phyloP scores from a whole-genome alignment of 2,888 invertebrate genomes.

The Drosophila trichaetosa region DNA sequence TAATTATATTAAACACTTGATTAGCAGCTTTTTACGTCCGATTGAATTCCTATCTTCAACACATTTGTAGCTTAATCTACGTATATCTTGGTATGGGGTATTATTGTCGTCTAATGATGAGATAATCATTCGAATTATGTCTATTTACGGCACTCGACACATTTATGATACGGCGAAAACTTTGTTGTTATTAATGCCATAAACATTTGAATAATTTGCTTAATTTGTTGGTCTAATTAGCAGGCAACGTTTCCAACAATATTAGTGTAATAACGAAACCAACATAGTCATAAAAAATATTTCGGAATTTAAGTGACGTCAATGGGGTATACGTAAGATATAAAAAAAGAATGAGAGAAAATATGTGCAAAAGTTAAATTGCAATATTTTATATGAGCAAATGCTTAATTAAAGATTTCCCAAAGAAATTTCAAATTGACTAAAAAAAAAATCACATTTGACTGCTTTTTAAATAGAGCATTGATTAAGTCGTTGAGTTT shows the following conservation, averaged over 20 bases:
- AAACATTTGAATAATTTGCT: constrained; percentile 6
- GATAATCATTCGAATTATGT: constrained; percentile 1
- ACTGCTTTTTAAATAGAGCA: constrained; percentile 18
- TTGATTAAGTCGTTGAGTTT: constrained; percentile 11
- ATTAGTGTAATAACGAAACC: constrained; percentile 10
- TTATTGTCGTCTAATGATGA: not conserved
- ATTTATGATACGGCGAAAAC: constrained; percentile 20
- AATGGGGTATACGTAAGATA: not conserved
- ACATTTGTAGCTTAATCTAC: not conserved
- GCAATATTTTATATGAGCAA: not conserved
- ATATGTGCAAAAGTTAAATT: not conserved
- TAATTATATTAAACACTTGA: not conserved
- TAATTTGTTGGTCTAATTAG: constrained; percentile 15
- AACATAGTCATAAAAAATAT: constrained; percentile 4
- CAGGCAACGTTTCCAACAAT: constrained; percentile 1
- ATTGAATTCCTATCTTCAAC: not conserved
- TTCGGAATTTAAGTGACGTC: not conserved
- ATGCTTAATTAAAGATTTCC: not conserved
- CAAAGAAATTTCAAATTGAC: not conserved
- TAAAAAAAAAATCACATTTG: too few relatives aligned
- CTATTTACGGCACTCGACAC: constrained; percentile 1
- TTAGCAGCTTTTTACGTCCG: not conserved
- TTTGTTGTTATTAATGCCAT: not conserved
- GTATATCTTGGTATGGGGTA: not conserved
- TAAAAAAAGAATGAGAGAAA: not conserved